phyloP scores from a whole-genome alignment of 2,888 invertebrate species.

The Macaria notata region DNA sequence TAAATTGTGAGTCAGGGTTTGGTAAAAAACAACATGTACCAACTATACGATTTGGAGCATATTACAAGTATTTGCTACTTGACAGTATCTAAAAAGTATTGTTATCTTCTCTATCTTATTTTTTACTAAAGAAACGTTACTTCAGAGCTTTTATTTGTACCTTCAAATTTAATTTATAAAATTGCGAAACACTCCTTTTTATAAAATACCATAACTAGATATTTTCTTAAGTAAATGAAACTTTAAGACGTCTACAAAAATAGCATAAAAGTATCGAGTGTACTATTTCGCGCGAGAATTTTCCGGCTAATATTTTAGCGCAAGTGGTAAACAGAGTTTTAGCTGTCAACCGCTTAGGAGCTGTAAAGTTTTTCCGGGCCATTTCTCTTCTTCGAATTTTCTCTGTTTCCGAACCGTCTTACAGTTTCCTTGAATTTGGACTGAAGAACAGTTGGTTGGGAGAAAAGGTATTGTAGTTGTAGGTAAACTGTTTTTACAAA shows the following conservation, averaged over 20 bases:
- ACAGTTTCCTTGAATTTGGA: conserved; percentile 12
- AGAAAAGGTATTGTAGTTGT: neutral
- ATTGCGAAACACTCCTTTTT: too few species aligned
- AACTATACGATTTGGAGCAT: too few species aligned
- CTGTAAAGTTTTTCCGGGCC: conserved; percentile 32
- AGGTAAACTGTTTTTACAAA: neutral
- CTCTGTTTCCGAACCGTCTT: conserved; percentile 1
- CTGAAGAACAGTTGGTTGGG: neutral
- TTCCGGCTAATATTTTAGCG: conserved; percentile 37
- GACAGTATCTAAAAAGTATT: too few species aligned
- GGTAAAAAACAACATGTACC: too few species aligned
- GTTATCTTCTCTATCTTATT: too few species aligned
- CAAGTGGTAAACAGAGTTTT: conserved; percentile 28
- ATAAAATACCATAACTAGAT: too few species aligned
- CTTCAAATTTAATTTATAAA: too few species aligned
- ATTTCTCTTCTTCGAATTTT: conserved; percentile 26
- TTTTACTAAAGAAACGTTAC: too few species aligned
- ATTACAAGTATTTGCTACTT: too few species aligned
- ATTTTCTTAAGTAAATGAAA: too few species aligned
- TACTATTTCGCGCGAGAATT: conserved; percentile 21
- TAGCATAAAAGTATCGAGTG: conserved; percentile 8
- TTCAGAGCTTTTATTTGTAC: too few species aligned
- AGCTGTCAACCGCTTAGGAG: conserved; percentile 25
- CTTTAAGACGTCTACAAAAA: neutral
- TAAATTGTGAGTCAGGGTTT: too few species aligned